Evolutionary conservation across 2,113 vertebrate species (phyloP).

Genomic region (Falco punctatus): DNA sequence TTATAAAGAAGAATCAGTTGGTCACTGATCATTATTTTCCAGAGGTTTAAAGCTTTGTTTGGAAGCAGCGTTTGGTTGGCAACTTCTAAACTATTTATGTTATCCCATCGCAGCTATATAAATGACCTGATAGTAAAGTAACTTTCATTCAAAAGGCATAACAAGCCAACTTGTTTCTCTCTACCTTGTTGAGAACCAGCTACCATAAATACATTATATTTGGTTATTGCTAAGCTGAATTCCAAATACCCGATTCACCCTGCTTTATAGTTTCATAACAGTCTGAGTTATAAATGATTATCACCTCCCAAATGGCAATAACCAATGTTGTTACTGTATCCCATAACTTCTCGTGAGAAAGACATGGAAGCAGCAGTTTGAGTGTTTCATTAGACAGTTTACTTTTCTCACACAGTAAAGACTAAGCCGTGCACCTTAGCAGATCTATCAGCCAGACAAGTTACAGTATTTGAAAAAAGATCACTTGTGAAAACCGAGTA

Average conservation of each 20-base stretch:
- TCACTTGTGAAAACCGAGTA: neutral
- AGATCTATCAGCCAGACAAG: neutral
- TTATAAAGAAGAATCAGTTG: neutral
- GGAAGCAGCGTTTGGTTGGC: neutral
- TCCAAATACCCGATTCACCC: slow-evolving; percentile 1
- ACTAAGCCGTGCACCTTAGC: neutral
- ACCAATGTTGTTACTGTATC: neutral
- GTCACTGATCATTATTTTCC: neutral
- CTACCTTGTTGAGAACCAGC: neutral
- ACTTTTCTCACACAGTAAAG: neutral
- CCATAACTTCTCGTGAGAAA: neutral
- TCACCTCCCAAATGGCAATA: slow-evolving; percentile 12
- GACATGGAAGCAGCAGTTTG: neutral
- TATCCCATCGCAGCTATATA: neutral
- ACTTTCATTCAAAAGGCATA: neutral
- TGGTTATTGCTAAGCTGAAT: slow-evolving; percentile 24
- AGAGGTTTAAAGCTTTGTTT: neutral
- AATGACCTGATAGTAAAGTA: neutral
- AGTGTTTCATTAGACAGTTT: slow-evolving; percentile 5
- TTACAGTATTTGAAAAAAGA: neutral
- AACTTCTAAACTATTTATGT: neutral
- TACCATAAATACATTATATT: slow-evolving; percentile 16
- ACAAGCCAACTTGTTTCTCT: neutral
- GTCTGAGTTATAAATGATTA: slow-evolving; percentile 39
- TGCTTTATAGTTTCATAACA: slow-evolving; percentile 27